phyloP scores from a whole-genome alignment of 2,113 vertebrate species.

The Neoarius graeffei region DNA sequence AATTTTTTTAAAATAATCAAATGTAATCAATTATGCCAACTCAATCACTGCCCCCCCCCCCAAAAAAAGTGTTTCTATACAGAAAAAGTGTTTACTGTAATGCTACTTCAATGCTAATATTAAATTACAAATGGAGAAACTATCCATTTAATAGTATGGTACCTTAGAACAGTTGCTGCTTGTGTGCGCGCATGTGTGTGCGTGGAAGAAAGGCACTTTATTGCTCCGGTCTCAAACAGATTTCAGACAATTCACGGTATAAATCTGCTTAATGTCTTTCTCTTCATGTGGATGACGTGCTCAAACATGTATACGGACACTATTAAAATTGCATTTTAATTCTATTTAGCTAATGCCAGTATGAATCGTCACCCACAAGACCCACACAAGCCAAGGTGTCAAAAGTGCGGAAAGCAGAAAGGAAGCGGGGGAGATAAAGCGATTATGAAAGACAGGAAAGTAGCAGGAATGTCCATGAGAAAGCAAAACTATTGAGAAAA shows the following conservation, averaged over 20 bases:
- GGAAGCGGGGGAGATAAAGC: no score
- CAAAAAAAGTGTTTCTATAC: no score
- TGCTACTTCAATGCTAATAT: no score
- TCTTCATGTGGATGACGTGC: not conserved
- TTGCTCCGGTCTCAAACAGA: not conserved
- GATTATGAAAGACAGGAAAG: not conserved
- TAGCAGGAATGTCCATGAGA: not conserved
- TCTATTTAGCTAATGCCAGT: not conserved
- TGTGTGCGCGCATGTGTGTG: no score
- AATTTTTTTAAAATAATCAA: no score
- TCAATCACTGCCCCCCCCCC: no score
- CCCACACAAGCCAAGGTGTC: not conserved
- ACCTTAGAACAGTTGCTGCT: not conserved
- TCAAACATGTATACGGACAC: not conserved
- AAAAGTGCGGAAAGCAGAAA: not conserved
- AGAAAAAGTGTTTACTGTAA: no score
- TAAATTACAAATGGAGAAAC: not conserved
- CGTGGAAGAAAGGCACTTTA: not conserved
- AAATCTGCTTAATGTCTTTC: not conserved
- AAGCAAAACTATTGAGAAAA: not conserved
- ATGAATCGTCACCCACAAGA: not conserved
- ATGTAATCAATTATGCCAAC: no score
- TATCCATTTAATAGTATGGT: not conserved
- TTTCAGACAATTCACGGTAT: not conserved
- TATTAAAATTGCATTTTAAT: not conserved